Evolutionary conservation across 64 coral and sea anemone species (phyloP).

Genomic region (Pocillopora damicornis): DNA sequence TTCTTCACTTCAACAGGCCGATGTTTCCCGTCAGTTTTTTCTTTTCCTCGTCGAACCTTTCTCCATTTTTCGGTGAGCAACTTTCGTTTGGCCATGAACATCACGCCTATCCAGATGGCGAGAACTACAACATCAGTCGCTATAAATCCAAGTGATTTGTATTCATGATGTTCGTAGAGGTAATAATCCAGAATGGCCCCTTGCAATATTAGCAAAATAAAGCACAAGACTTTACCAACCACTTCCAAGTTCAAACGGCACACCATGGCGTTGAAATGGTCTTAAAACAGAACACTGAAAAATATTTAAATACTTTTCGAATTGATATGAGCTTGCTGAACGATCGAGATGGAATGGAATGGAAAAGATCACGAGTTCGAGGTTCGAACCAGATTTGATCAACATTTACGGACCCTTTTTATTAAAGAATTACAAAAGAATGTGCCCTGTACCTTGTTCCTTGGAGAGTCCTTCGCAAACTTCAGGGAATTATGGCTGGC

Average conservation of each 20-base stretch:
- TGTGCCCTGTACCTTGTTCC: no score
- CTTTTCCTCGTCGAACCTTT: constrained; percentile 1
- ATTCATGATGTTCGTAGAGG: constrained; percentile 32
- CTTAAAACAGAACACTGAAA: neutral
- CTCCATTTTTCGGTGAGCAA: constrained; percentile 8
- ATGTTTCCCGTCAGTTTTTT: constrained; percentile 39
- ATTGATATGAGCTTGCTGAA: no score
- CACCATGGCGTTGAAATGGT: neutral
- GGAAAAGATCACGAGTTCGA: no score
- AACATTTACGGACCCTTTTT: no score
- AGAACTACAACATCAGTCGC: constrained; percentile 73
- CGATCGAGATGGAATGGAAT: no score
- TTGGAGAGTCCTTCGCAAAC: no score
- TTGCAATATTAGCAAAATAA: constrained; percentile 64
- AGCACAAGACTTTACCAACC: constrained; percentile 60
- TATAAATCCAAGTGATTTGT: constrained; percentile 65
- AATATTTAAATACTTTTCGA: no score
- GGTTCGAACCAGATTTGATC: no score
- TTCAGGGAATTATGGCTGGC: no score
- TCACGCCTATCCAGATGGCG: constrained; percentile 49
- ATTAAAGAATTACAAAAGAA: no score
- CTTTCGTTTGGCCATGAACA: constrained; percentile 62
- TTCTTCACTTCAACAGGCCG: neutral
- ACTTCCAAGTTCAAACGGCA: constrained; percentile 59
- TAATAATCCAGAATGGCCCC: constrained; percentile 76